Base-by-base conservation (phyloP, 2,113 vertebrate genomes). In the Jacana jacana region DNA sequence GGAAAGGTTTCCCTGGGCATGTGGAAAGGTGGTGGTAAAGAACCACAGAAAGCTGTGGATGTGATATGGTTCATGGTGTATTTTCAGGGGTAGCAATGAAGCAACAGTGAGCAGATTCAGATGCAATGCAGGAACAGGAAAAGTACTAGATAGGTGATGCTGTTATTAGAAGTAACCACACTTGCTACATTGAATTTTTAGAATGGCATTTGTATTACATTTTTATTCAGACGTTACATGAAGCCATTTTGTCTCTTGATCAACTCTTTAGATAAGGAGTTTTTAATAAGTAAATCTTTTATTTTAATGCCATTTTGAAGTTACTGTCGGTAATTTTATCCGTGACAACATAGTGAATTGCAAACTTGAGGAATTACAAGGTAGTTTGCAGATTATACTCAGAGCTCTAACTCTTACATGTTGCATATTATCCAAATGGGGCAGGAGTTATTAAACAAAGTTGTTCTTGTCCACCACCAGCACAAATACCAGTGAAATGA, bases 51-150 rank as follows among this genome's bases (percentile, higher is more conserved):
- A 35, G 17, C 17, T 14, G 6, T 27, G 17, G 25, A 35, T 78
- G 12, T 37, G 44, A 10, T 42, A 44, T 37, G n/a, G 58, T 60
- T 71, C 10, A 2, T 31, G 17, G 58, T 1, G 0, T 55, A 19
- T 68, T 73, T 75, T 27, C 61, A 85, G 73, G 20, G 23, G 7
- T 31, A 39, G 31, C 33, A 42, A 4, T 30, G 54, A 49, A 84
- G 24, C 35, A 25, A 17, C 39, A 75, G 54, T 15, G 40, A 19
- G 31, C 80, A n/a, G 33, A 12, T 61, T 66, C 22, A 30, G 27
- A 31, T 1, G 1, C 68, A 63, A 4, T 25, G 23, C 23, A 69
- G 51, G 61, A 73, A 44, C 23, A 39, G 68, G 46, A 85, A n/a
- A 31, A 79, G 44, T 18, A 22, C 37, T 92, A 11, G 35, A 55